Evolutionary conservation across 2,888 invertebrate genomes (phyloP).

Genomic region (Amblyteles armatorius): DNA sequence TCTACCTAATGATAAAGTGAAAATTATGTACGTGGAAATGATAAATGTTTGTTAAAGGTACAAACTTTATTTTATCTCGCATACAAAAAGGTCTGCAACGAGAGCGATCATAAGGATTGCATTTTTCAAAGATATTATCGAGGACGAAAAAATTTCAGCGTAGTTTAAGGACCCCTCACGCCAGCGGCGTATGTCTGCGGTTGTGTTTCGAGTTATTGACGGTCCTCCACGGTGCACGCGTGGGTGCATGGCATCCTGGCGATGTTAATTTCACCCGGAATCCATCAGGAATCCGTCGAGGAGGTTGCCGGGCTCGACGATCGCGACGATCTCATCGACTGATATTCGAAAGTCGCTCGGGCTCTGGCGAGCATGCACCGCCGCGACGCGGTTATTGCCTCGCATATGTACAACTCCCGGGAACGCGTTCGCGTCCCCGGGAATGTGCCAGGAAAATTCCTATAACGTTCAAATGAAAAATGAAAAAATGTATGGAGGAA

Average conservation of each 20-base stretch:
- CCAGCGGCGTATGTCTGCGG: neutral
- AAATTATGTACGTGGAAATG: no score
- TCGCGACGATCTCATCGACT: constrained; percentile 34
- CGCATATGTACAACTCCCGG: constrained; percentile 19
- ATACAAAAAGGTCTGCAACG: neutral
- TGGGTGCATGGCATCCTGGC: constrained; percentile 55
- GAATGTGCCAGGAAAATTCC: constrained; percentile 37
- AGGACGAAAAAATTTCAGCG: neutral
- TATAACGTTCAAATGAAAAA: neutral
- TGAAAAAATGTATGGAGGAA: neutral
- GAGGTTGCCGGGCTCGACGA: constrained; percentile 10
- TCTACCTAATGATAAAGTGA: no score
- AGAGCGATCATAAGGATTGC: neutral
- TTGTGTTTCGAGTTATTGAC: constrained; percentile 59
- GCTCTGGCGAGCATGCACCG: constrained; percentile 16
- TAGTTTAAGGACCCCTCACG: neutral
- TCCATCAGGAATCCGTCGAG: constrained; percentile 55
- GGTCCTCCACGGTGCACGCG: constrained; percentile 13
- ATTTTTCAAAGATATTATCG: neutral
- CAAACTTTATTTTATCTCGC: neutral
- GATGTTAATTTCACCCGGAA: constrained; percentile 67
- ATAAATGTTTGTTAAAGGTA: neutral
- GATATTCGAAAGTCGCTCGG: constrained; percentile 52
- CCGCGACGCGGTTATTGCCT: constrained; percentile 54
- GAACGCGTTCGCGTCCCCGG: neutral